Conservation (phyloP, 2,797 vertebrate species). For the Anolis apletophallus region DNA sequence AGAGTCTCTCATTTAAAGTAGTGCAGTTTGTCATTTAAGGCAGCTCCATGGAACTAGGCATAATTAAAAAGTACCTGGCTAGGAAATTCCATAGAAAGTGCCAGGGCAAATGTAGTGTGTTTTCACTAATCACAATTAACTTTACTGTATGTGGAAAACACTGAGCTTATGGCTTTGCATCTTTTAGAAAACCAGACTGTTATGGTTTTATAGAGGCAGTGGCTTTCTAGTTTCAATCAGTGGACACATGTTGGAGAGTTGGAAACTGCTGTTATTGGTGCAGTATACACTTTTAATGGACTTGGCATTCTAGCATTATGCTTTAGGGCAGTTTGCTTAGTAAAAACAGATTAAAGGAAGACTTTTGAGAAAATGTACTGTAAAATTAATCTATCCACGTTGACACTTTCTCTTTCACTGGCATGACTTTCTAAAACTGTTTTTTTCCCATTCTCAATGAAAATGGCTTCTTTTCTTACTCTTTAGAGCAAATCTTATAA, state of each 20-base stretch:
- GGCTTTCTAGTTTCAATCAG: slow-evolving; percentile 3
- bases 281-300: background rate
- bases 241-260: background rate
- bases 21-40: slow-evolving; percentile 26
- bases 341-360: background rate
- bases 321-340: background rate
- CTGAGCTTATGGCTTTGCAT: slow-evolving; percentile 29
- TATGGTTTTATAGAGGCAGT: slow-evolving; percentile 8
- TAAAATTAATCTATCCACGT: background rate
- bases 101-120: slow-evolving; percentile 25
- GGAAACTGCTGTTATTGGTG: background rate
- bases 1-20: background rate
- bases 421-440: background rate
- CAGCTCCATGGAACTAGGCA: slow-evolving; percentile 13
- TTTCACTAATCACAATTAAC: slow-evolving; percentile 23
- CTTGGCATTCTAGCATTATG: background rate
- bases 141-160: slow-evolving; percentile 24
- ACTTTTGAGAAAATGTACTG: background rate
- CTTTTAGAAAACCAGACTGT: slow-evolving; percentile 34
- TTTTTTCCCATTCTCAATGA: background rate
- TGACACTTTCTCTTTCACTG: slow-evolving; percentile 15
- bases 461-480: background rate
- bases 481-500: background rate
- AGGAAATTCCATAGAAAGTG: slow-evolving; percentile 30
- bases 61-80: slow-evolving; percentile 30